Base-by-base conservation (phyloP, 2,888 invertebrate genomes). In the Archips xylosteana region DNA sequence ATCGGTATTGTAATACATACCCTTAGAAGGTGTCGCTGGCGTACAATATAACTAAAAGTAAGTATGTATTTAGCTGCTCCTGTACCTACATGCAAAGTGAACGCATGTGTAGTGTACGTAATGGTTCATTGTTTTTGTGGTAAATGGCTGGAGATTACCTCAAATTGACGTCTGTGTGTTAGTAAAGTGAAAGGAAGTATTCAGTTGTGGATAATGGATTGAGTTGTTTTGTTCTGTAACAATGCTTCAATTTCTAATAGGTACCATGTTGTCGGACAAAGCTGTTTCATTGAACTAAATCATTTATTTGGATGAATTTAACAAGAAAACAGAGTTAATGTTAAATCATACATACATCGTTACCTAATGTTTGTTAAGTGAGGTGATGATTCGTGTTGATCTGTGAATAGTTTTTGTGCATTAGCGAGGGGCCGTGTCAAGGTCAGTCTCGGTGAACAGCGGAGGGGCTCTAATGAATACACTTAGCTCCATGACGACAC, bases 81-180 rank as follows among this genome's bases (percentile, higher is more conserved):
- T 57, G 32, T 49, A 57, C 32, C 51, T 70, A 73, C 63, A 71
- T 71, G 76, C 59, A 66, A 75, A 78, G 79, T 80, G 81, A 80
- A 83, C 84, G 82, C 81, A 83, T 84, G 65, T 84, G 84, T 87
- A 87, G 65, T 84, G 84, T 87, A 87, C 89, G 85, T 87, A 88
- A 89, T 89, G 87, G 88, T 86, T 88, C 89, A 90, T 91, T 91
- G 90, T 91, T 89, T 89, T 87, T 86, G 86, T 83, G 79, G 85
- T 88, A 89, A 90, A 87, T 87, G 88, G 83, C 81, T 82, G 82
- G 83, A 86, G 87, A 89, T 90, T 89, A 87, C 88, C 88, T 87
- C 86, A 87, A 88, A 89, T 89, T 87, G 88, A 86, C 86, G 85
- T 84, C 83, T 82, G 84, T 86, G 80, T 85, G 85, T 86, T 87